These are phyloP conservation scores for Mythimna ferrago DNA, from an alignment of 2,888 invertebrate species.

Conservation along the genomic window DNA sequence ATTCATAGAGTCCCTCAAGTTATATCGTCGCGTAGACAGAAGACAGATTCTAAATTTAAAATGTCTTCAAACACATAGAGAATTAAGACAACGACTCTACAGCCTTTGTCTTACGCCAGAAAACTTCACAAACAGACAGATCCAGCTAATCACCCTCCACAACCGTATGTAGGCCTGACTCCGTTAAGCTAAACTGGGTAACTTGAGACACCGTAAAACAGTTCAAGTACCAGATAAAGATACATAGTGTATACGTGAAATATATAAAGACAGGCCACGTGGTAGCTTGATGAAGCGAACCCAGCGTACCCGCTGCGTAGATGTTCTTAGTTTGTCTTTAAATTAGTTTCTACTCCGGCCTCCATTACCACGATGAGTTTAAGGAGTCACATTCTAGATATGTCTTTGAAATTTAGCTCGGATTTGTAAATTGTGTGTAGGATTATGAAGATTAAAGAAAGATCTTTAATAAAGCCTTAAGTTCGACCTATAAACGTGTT, in stretches of 20 bases:
- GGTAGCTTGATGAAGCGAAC: constrained; percentile 50
- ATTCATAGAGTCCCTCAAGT: too few relatives aligned
- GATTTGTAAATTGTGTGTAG: constrained; percentile 4
- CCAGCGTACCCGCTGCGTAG: constrained; percentile 50
- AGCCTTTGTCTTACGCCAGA: background rate
- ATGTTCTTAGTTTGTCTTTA: constrained; percentile 59
- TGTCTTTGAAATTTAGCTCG: constrained; percentile 15
- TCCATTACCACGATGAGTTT: constrained; percentile 27
- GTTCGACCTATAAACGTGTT: background rate
- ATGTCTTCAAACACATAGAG: too few relatives aligned
- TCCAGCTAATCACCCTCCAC: constrained; percentile 48
- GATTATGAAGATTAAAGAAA: constrained; percentile 14
- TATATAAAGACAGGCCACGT: constrained; percentile 64
- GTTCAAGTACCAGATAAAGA: constrained; percentile 76
- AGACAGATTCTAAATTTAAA: too few relatives aligned
- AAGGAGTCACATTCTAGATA: constrained; percentile 33
- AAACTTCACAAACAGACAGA: constrained; percentile 18
- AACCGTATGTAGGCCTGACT: constrained; percentile 58
- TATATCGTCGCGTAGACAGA: too few relatives aligned
- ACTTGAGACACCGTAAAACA: constrained; percentile 80
- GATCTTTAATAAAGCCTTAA: background rate
- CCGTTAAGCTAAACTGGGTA: constrained; percentile 56
- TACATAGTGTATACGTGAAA: constrained; percentile 73
- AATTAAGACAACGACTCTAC: background rate
- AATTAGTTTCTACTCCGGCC: constrained; percentile 59